Evolutionary conservation across 2,797 vertebrate genomes (phyloP), one percentile per base, ranked within the genome.

Genomic region (Artibeus jamaicensis): DNA sequence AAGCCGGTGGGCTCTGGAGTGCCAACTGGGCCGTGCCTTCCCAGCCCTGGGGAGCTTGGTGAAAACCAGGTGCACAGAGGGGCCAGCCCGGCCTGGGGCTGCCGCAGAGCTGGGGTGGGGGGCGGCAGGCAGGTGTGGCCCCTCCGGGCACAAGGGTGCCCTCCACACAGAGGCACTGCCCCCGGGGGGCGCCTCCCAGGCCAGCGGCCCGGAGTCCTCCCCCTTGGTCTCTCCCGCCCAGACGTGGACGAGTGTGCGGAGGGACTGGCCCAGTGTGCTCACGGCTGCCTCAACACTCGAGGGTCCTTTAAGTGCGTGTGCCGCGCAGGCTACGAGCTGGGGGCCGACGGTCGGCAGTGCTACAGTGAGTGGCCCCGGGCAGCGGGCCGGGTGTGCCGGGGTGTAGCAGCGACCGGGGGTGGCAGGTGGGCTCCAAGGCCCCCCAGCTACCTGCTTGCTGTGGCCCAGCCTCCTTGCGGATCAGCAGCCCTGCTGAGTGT

Each of bases 231-330:
- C 73, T 94, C 68, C 65, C 42, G 79, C 48, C 26, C 98, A 99
- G 99, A 99, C 3, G 97, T 99, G 34, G 99, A 99, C 0, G 99
- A 99, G 87, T 99, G 99, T 74, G 97, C 98, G 93, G 78, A 70
- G 0, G 99, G 99, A 15, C 95, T 97, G 46, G 98, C 98, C 71
- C 93, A 86, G 97, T 99, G 99, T 4, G 98, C 99, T 3, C 99
- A 99, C 1, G 98, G 98, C 97, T 99, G 99, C 93, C 99, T 99
- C 96, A 99, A 99, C 98, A 99, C 99, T 0, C 98, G 14, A 0
- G 99, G 99, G 44, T 99, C 99, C 79, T 99, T 99, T 7, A 97
- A 98, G 92, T 99, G 99, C 6, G 96, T 99, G 85, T 99, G 99
- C 53, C 98, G 98, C 14, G 82, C 98, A 0, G 99, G 99, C 94